phyloP scores from a whole-genome alignment of 2,888 invertebrate genomes.

The Standfussiana lucernea region DNA sequence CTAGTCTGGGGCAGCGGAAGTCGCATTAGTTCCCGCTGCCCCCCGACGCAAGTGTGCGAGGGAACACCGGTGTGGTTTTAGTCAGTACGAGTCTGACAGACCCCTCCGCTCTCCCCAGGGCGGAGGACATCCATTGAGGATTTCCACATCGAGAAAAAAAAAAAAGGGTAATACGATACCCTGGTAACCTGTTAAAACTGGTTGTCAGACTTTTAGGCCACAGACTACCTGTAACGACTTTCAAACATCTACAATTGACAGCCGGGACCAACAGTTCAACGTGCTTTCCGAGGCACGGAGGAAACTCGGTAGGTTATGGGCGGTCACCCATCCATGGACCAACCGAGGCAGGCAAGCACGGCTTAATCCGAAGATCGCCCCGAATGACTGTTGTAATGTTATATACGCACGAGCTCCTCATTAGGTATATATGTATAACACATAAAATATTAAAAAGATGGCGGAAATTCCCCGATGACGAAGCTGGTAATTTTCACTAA shows the following conservation, averaged over 20 bases:
- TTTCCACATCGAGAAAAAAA: too few relatives aligned
- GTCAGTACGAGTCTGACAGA: too few relatives aligned
- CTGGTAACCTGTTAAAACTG: too few relatives aligned
- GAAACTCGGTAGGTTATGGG: neutral
- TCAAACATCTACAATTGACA: neutral
- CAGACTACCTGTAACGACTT: neutral
- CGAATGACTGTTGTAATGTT: neutral
- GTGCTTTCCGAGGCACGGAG: neutral
- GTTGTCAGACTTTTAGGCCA: neutral
- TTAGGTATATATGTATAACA: neutral
- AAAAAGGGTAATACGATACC: too few relatives aligned
- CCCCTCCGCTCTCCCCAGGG: too few relatives aligned
- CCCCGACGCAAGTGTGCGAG: too few relatives aligned
- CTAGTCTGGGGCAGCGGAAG: too few relatives aligned
- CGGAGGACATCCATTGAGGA: too few relatives aligned
- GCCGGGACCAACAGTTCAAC: neutral
- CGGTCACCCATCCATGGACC: neutral
- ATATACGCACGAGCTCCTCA: neutral
- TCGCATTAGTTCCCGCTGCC: too few relatives aligned
- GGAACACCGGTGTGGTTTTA: too few relatives aligned
- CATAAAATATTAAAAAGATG: neutral
- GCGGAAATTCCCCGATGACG: neutral
- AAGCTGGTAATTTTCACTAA: constrained; percentile 15
- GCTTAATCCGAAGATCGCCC: neutral
- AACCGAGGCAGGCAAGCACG: neutral